Evolutionary conservation across 2,888 invertebrate genomes (phyloP), one percentile per base, ranked within the genome.

Genomic region (Azorinus chamasolen): DNA sequence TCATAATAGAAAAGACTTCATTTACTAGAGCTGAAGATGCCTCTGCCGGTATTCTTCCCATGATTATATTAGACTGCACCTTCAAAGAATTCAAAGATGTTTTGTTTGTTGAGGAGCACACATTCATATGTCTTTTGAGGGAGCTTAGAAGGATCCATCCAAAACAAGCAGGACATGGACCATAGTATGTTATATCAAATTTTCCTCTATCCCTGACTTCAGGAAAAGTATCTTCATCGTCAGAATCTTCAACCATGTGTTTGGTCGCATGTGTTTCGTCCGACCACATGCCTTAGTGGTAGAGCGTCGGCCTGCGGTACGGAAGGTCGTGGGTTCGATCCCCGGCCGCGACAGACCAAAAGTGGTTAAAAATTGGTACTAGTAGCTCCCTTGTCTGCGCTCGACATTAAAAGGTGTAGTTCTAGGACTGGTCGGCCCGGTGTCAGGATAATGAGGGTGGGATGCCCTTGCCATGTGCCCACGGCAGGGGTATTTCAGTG

Each of bases 1-100:
- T 55, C 80, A 80, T 80, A 12, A 80, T 80, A n/a, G 61, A 46
- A 54, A 70, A 77, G 5, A 77, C 77, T 43, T 80, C 76, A 43
- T 63, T 64, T 16, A 57, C 37, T 43, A 79, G 32, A n/a, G 59
- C 46, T 51, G 58, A 27, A 14, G 72, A 68, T 14, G 80, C 74
- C 37, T 65, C 59, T 20, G 37, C 20, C 18, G 65, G 18, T 22
- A 75, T 48, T 43, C 57, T 55, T 45, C 66, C 72, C 8, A 39
- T 12, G 5, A 79, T 58, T 16, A 72, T 63, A 63, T 71, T 64
- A 41, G 75, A 79, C 54, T 75, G 79, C 6, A 79, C 48, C 22
- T 39, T 46, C 37, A 73, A 25, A 46, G 62, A 39, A 22, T 39
- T 55, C 22, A 46, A 41, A 8, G 45, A 25, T 8, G 18, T 25